Evolutionary conservation across 1,140 invertebrate species (phyloP), one percentile per base, ranked within the genome.

Genomic region (Drosophila kohkoa): DNA sequence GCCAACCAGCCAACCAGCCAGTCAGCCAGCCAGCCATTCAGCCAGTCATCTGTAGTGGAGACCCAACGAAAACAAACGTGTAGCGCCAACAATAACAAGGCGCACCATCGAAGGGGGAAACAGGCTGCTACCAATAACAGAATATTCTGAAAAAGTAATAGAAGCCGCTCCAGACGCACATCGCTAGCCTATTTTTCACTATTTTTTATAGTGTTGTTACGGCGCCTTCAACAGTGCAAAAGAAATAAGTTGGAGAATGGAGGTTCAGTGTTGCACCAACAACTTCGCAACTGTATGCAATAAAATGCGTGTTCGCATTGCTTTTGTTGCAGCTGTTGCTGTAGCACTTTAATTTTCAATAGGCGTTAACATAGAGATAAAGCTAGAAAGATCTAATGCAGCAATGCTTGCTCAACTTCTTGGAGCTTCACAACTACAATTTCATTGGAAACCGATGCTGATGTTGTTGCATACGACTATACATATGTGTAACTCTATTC

Each of bases 51-150:
- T 43, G 20, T 25, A 52, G n/a, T 30, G 55, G 20, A 55, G 62
- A 49, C 41, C 41, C 60, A 66, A 70, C 46, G 83, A 89, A 74
- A 88, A 83, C 73, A 88, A 71, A 71, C 48, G 45, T 49, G 75
- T 28, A 65, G 46, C 38, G 15, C 48, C 65, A 80, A 58, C 69
- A 80, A 74, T 73, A 82, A 86, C 80, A 85, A 71, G 67, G 38
- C 54, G 79, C 59, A 70, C 5, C 35, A 58, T 60, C 52, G 38
- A 10, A 51, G 43, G 45, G 35, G 41, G 38, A 11, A 45, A 45
- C 43, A 57, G 32, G 46, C 32, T 79, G 71, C 49, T 63, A 46
- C 7, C 35, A 38, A 38, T 38, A 54, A 28, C 52, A 59, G 13
- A 54, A 54, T 54, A 38, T 72, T 54, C n/a, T 46, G 64, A 49